These are phyloP conservation scores for Tachina lurida DNA, from an alignment of 2,888 invertebrate genomes.

Conservation along the genomic window DNA sequence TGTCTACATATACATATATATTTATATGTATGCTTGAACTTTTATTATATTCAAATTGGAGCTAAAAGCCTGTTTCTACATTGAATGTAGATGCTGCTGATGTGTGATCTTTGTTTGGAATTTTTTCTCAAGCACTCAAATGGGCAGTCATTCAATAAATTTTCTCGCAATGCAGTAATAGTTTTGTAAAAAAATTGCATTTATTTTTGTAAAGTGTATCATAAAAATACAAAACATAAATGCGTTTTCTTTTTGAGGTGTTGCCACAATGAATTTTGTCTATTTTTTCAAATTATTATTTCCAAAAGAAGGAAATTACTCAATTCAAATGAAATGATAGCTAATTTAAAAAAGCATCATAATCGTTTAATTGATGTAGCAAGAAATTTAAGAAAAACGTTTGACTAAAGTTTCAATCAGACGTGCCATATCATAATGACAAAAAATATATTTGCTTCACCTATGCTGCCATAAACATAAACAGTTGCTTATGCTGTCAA, in stretches of 20 bases:
- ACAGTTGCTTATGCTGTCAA: too few species aligned
- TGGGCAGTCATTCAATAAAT: not conserved
- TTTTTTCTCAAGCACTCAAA: not conserved
- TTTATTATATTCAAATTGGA: conserved; percentile 12
- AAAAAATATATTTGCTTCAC: too few species aligned
- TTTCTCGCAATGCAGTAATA: not conserved
- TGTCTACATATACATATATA: too few species aligned
- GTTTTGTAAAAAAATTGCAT: not conserved
- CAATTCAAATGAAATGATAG: too few species aligned
- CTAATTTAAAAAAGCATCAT: too few species aligned
- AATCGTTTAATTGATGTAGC: too few species aligned
- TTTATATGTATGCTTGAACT: not conserved
- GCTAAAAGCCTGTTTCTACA: conserved; percentile 34
- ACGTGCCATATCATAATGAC: too few species aligned
- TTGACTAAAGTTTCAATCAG: too few species aligned
- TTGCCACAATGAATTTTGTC: not conserved
- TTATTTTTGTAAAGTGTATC: conserved; percentile 29
- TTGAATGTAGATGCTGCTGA: not conserved
- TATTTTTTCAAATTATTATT: too few species aligned
- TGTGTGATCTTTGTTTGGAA: not conserved
- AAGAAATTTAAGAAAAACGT: too few species aligned
- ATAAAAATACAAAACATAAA: conserved; percentile 38
- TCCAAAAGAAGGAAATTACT: too few species aligned
- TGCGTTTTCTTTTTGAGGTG: conserved; percentile 8
- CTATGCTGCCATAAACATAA: too few species aligned